Evolutionary conservation across 2,888 invertebrate genomes (phyloP).

Genomic region (Erebia palarica): DNA sequence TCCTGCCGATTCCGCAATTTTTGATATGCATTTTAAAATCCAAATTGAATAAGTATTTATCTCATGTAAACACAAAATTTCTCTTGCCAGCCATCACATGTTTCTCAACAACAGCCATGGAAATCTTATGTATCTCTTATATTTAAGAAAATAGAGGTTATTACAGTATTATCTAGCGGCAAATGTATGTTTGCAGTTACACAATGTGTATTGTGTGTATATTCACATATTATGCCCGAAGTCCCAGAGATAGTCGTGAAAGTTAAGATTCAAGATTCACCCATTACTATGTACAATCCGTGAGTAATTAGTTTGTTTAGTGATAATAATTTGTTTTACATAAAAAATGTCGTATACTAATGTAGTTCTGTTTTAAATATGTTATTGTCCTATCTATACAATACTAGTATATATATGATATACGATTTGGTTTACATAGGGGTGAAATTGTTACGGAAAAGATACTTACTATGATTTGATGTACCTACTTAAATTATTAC

Average conservation of each 20-base stretch:
- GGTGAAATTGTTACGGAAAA: too few species aligned
- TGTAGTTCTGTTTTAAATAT: not conserved
- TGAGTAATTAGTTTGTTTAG: slow-evolving; percentile 41
- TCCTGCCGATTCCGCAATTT: too few species aligned
- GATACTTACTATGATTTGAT: too few species aligned
- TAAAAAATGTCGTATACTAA: not conserved
- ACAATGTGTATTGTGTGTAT: slow-evolving; percentile 41
- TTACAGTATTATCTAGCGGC: slow-evolving; percentile 3
- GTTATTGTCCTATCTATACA: too few species aligned
- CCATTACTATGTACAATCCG: slow-evolving; percentile 45
- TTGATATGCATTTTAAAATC: not conserved
- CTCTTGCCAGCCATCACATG: not conserved
- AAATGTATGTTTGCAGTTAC: slow-evolving; percentile 28
- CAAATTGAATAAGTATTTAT: slow-evolving; percentile 2
- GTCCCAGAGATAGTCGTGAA: slow-evolving; percentile 54
- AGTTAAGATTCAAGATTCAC: slow-evolving; percentile 48
- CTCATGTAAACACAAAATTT: not conserved
- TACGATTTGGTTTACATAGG: too few species aligned
- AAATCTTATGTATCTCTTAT: not conserved
- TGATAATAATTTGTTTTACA: too few species aligned
- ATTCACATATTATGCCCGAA: slow-evolving; percentile 49
- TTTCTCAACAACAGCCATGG: not conserved
- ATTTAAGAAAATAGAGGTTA: slow-evolving; percentile 1
- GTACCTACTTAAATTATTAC: too few species aligned
- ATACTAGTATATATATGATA: too few species aligned